Base-by-base conservation (phyloP, 2,888 invertebrate species). In the Plagodis dolabraria region DNA sequence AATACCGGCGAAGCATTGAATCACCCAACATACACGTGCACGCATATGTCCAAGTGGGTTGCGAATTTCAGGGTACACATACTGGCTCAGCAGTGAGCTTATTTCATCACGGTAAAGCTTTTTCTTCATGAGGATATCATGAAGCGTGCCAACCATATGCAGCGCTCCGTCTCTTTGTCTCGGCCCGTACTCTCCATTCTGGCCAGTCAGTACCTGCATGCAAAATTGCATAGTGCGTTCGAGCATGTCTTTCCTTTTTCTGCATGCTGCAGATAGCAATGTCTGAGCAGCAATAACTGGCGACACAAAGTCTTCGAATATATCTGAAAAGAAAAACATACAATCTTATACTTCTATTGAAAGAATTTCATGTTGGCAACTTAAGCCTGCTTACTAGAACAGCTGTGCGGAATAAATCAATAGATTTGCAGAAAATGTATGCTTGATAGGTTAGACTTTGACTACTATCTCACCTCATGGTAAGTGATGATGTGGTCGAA, bases 271-370 rank as follows among this genome's bases (percentile, higher is more conserved):
- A 77, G 97, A 95, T 33, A 99, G 94, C 40, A 99, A 93, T 0
- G 96, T 95, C 86, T 98, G 98, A 0, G 99, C 99, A 6, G 99
- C 99, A 51, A 97, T 97, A 49, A 98, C 97, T 0, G 99, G 99
- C 5, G 98, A 98, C 33, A 99, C 96, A 84, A 98, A 98, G 83
- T 99, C 99, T 87, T 99, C 99, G 86, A 98, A 99, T 68, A 98
- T 97, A 87, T 99, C 98, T 97, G 79, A 11, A 85, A 80, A 43
- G 7, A 69, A 40, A 22, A 22, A 4, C 22, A 22, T 22, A 22
- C 4, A 22, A 22, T 22, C 22, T 22, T 22, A 22, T 1, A 22
- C 4, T 2, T 22, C 22, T 22, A 22, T 22, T 22, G 1, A 22
- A 22, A 22, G 22, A 22, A 22, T 22, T 22, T 22, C 22, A 22